Conservation (phyloP, 2,888 invertebrate species). For the Aporophyla nigra region DNA sequence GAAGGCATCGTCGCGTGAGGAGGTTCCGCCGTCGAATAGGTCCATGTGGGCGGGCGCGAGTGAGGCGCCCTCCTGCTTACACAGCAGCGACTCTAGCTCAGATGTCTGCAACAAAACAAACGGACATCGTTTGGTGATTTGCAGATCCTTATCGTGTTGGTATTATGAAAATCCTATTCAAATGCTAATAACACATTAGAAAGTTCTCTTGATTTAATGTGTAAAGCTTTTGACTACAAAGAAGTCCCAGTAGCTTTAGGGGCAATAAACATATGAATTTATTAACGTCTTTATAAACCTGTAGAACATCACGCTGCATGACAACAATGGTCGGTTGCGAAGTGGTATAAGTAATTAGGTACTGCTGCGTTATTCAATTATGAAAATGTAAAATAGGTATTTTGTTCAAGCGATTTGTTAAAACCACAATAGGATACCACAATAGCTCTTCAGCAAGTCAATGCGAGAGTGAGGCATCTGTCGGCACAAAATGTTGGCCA, state of each 20-base stretch:
- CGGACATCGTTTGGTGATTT: conserved; percentile 45
- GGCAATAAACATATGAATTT: conserved; percentile 44
- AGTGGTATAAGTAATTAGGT: neutral
- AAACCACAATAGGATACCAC: neutral
- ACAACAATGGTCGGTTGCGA: conserved; percentile 9
- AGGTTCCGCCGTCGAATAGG: conserved; percentile 89
- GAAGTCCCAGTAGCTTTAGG: conserved; percentile 46
- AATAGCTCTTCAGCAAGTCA: neutral
- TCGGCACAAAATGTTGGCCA: neutral
- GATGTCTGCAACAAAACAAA: conserved; percentile 91
- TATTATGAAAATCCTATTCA: conserved; percentile 70
- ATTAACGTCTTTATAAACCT: conserved; percentile 40
- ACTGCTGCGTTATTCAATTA: conserved; percentile 6
- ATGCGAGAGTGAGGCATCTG: neutral
- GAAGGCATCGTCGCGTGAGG: conserved; percentile 95
- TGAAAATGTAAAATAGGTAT: conserved; percentile 3
- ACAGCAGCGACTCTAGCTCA: conserved; percentile 95
- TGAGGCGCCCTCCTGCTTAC: conserved; percentile 93
- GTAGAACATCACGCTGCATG: conserved; percentile 22
- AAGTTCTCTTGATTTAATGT: conserved; percentile 57
- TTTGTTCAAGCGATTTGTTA: conserved; percentile 7
- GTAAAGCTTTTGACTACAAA: conserved; percentile 53
- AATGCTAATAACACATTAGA: conserved; percentile 67
- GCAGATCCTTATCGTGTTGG: conserved; percentile 52
- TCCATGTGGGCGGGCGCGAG: conserved; percentile 92